Evolutionary conservation across 2,888 invertebrate genomes (phyloP), one percentile per base, ranked within the genome.

Genomic region (Drosophila rellima): DNA sequence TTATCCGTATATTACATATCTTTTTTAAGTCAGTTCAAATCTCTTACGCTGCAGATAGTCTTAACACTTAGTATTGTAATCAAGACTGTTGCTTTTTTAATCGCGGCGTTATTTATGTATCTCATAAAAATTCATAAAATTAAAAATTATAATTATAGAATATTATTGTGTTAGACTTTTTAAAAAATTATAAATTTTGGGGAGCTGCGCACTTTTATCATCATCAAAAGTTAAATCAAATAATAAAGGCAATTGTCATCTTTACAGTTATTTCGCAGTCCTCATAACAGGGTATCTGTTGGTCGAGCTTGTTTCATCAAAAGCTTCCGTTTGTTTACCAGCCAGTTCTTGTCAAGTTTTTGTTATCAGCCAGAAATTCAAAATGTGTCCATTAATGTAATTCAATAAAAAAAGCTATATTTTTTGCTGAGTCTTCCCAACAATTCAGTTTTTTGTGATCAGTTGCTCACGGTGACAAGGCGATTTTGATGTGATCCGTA

Each of bases 381-480:
- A 10, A 47, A 17, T 40, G n/a, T 18, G 26, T 23, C 17, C 23
- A 13, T 17, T 3, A 31, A 31, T 31, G 10, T 13, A 61, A 40
- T 11, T 3, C 7, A 1, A 33, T n/a, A n/a, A 17, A n/a, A 13
- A 6, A 31, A 13, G 2, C 20, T 4, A 2, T 26, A 3, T 35
- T 51, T 40, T 57, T 3, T 48, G 56, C 76, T 18, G 71, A 40
- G 0, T 72, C 71, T 39, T 37, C n/a, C 40, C n/a, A 40, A 68
- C 60, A 60, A 33, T 18, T 39, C 47, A 44, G n/a, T 23, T 42
- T 40, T 52, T 44, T 55, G 42, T 31, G 29, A 18, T 42, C 39
- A 13, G 10, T 18, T 20, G 29, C 13, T 72, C 63, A 73, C 29
- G 11, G n/a, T 70, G 77, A 76, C 23, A 0, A 17, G 4, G 42